These are phyloP conservation scores for Papilio demoleus DNA, from an alignment of 2,888 invertebrate genomes.

Conservation along the genomic window DNA sequence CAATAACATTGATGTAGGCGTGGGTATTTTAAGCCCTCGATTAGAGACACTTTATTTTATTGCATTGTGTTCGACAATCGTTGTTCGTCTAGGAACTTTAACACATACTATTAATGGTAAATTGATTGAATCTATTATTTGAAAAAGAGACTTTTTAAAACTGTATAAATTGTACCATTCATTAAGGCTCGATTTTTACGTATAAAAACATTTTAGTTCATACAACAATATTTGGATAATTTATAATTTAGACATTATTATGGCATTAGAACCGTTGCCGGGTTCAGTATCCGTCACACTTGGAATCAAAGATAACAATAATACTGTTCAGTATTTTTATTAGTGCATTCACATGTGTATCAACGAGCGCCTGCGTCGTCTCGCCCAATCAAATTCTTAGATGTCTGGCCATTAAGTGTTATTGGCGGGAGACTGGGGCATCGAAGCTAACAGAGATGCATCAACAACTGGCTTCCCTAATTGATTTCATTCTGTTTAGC, in stretches of 20 bases:
- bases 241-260: not conserved
- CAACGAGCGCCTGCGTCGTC: constrained; percentile 52
- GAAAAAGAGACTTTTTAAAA: not conserved
- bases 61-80: constrained; percentile 7
- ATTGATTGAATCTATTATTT: not conserved
- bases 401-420: constrained; percentile 63
- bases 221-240: not conserved
- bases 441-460: constrained; percentile 62
- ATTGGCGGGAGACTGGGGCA: constrained; percentile 60
- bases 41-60: constrained; percentile 13
- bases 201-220: too few relatives aligned
- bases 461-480: constrained; percentile 54
- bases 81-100: not conserved
- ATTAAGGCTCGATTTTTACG: too few relatives aligned
- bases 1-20: not conserved
- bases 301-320: constrained; percentile 37
- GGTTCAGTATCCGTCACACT: constrained; percentile 1
- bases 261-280: not conserved
- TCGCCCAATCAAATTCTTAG: constrained; percentile 59
- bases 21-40: constrained; percentile 1
- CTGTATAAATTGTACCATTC: too few relatives aligned
- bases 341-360: constrained; percentile 66
- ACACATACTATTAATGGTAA: not conserved
- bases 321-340: constrained; percentile 50
- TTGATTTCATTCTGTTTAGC: constrained; percentile 47